A percentile compares a stretch with the other conserved stretches of the same genome.
phyloP scores from a whole-genome alignment of 2,113 vertebrate species.

The Noturus placidus region DNA sequence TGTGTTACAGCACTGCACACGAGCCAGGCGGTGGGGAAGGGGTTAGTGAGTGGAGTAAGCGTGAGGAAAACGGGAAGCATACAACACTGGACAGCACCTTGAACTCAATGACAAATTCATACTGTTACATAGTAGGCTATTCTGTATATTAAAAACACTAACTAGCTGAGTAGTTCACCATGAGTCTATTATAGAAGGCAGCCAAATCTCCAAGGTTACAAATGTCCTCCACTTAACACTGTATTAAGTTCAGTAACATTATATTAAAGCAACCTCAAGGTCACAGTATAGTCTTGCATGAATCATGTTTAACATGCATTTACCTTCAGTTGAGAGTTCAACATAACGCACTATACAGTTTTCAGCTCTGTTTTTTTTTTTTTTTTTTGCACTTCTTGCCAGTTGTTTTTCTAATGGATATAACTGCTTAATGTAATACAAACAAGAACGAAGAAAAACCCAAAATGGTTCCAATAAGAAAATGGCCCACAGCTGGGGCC shows the following conservation, averaged over 20 bases:
- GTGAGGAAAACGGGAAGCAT: constrained; percentile 48
- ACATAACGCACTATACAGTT: not conserved
- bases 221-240: not conserved
- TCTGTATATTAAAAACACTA: not conserved
- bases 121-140: not conserved
- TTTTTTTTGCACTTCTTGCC: not conserved
- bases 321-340: not conserved
- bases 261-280: not conserved
- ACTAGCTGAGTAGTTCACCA: not conserved
- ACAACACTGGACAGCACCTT: constrained; percentile 49
- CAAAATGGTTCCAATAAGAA: not conserved
- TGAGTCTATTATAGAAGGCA: not conserved
- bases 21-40: constrained; percentile 56
- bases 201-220: not conserved
- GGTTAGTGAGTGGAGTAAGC: constrained; percentile 25
- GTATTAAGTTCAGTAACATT: not conserved
- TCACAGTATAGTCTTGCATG: not conserved
- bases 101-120: constrained; percentile 4
- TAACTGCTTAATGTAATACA: not conserved
- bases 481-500: not conserved
- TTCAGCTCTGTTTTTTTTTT: not conserved
- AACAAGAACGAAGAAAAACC: not conserved
- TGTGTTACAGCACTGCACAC: constrained; percentile 68
- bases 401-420: not conserved
- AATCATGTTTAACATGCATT: not conserved